Evolutionary conservation across 2,113 vertebrate species (phyloP).

Genomic region (Nerophis ophidion): DNA sequence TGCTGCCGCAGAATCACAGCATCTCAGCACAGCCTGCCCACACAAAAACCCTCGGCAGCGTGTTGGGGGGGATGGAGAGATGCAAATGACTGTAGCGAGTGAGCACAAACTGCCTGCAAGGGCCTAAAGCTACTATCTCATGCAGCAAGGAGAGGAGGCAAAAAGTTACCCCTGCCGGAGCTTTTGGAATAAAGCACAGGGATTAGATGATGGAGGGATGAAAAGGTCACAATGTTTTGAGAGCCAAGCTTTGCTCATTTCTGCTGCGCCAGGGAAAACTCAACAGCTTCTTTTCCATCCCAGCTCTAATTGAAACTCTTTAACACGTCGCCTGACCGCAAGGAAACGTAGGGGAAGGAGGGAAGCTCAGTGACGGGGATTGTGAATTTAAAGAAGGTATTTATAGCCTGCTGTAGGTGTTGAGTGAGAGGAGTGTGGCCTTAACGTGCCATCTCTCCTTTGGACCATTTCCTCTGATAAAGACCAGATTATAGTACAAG

Average conservation of each 20-base stretch:
- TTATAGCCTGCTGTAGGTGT: slow-evolving; percentile 60
- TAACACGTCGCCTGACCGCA: slow-evolving; percentile 18
- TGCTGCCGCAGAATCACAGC: slow-evolving; percentile 36
- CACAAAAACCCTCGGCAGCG: slow-evolving; percentile 14
- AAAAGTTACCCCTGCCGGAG: neutral
- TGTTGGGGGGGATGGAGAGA: slow-evolving; percentile 17
- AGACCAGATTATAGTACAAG: slow-evolving; percentile 39
- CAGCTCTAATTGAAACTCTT: slow-evolving; percentile 31
- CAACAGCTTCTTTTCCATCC: slow-evolving; percentile 29
- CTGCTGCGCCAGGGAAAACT: slow-evolving; percentile 47
- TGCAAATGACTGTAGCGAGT: slow-evolving; percentile 46
- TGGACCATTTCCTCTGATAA: slow-evolving; percentile 38
- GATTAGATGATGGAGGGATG: slow-evolving; percentile 44
- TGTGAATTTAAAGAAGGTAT: slow-evolving; percentile 33
- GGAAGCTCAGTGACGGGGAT: slow-evolving; percentile 15
- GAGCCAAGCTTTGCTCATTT: slow-evolving; percentile 40
- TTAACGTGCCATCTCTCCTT: slow-evolving; percentile 4
- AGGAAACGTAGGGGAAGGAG: slow-evolving; percentile 9
- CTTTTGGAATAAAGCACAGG: slow-evolving; percentile 56
- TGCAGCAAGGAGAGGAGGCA: neutral
- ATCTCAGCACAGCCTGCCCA: slow-evolving; percentile 17
- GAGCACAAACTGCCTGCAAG: slow-evolving; percentile 41
- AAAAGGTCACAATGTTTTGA: slow-evolving; percentile 58
- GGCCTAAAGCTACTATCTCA: slow-evolving; percentile 50
- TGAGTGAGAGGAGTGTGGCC: slow-evolving; percentile 49